Percentiles rank a stretch among this genome's conserved stretches.
Evolutionary conservation across 1,140 invertebrate genomes (phyloP).

Genomic region (Eufriesea mexicana): DNA sequence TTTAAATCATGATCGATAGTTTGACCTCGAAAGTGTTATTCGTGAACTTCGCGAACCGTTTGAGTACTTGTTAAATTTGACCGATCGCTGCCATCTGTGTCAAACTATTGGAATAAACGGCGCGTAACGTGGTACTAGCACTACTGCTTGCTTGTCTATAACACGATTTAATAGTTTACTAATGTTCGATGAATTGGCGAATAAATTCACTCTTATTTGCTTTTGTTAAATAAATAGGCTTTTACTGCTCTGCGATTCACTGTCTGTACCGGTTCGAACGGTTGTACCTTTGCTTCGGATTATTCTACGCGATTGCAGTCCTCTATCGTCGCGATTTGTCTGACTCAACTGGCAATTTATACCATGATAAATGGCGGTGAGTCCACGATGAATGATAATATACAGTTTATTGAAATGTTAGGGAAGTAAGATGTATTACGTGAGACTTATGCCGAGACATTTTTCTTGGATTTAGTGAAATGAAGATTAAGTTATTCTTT

Average conservation of each 20-base stretch:
- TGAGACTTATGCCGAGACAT: not conserved
- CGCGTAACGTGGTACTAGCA: not conserved
- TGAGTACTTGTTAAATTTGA: conserved; percentile 25
- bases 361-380: not conserved
- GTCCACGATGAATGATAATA: not conserved
- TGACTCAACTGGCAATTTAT: not conserved
- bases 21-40: conserved; percentile 32
- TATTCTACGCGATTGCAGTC: not conserved
- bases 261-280: not conserved
- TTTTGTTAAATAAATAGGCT: not conserved
- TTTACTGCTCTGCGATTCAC: not conserved
- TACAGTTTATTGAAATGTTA: not conserved
- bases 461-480: not conserved
- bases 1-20: conserved; percentile 61
- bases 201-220: not conserved
- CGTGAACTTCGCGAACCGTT: conserved; percentile 1
- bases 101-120: conserved; percentile 6
- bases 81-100: not conserved
- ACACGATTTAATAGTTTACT: not conserved
- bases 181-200: not conserved
- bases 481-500: not conserved
- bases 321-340: not conserved
- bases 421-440: not conserved
- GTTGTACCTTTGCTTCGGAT: not conserved
- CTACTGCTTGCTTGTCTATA: not conserved